Percentiles rank a stretch among this genome's conserved stretches.
Evolutionary conservation across 64 coral and sea anemone genomes (phyloP).

Genomic region (Catalaphyllia jardinei): DNA sequence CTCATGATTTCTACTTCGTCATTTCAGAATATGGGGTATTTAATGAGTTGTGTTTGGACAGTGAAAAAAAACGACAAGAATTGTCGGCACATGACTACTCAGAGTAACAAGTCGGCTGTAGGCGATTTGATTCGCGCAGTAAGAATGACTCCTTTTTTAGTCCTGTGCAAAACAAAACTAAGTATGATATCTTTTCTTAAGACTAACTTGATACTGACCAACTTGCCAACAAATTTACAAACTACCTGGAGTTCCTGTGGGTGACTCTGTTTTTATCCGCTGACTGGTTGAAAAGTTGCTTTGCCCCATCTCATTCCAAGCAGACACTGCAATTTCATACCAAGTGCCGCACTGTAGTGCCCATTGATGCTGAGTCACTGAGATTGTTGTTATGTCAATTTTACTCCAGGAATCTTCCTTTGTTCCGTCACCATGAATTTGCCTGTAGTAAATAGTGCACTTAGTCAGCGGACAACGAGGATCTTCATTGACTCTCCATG

Average conservation of each 20-base stretch:
- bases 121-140: too few species aligned
- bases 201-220: not conserved
- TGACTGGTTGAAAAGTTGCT: not conserved
- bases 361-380: not conserved
- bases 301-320: not conserved
- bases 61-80: too few species aligned
- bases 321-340: conserved; percentile 5
- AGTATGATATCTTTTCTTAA: not conserved
- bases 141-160: too few species aligned
- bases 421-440: not conserved
- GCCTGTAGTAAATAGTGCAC: not conserved
- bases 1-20: not conserved
- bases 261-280: not conserved
- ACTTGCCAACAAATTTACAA: not conserved
- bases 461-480: not conserved
- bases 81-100: too few species aligned
- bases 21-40: not conserved
- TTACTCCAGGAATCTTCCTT: not conserved
- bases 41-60: too few species aligned
- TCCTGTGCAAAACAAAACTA: too few species aligned
- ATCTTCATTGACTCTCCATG: not conserved
- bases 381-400: not conserved
- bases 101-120: too few species aligned
- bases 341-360: not conserved
- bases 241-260: not conserved